Percentiles rank a stretch among this genome's conserved stretches.
Conservation (phyloP, 35 echinoderm and acorn worm genomes). For the Eucidaris tribuloides region DNA sequence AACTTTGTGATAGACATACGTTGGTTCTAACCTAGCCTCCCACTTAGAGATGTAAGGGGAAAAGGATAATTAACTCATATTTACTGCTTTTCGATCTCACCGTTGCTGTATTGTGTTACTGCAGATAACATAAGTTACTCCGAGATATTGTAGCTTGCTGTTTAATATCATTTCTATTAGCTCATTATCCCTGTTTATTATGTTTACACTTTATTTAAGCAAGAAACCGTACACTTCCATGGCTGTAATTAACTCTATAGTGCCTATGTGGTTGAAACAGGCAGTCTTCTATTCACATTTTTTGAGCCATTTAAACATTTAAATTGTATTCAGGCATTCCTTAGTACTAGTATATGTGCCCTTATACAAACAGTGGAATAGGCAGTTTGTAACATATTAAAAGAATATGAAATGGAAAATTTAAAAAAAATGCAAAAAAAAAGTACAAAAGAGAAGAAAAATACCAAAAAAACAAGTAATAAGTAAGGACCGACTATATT, state of each 20-base stretch:
- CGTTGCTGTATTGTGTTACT: too few relatives aligned
- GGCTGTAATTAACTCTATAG: conserved; percentile 31
- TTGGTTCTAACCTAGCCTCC: too few relatives aligned
- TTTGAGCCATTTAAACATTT: conserved; percentile 39
- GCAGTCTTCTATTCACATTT: conserved; percentile 26
- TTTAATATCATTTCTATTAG: too few relatives aligned
- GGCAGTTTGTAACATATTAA: conserved; percentile 31
- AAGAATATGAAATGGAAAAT: conserved; percentile 3
- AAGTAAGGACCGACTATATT: conserved; percentile 22
- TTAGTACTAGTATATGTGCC: conserved; percentile 30
- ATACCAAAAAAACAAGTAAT: background rate
- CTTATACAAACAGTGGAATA: conserved; percentile 30
- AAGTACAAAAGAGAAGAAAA: background rate
- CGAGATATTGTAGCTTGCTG: too few relatives aligned
- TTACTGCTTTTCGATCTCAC: too few relatives aligned
- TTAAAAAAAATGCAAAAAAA: background rate
- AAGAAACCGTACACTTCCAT: conserved; percentile 23
- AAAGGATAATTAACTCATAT: too few relatives aligned
- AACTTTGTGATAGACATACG: too few relatives aligned
- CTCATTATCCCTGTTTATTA: too few relatives aligned
- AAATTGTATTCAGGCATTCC: conserved; percentile 38
- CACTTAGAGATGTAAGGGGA: too few relatives aligned
- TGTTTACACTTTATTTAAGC: too few relatives aligned
- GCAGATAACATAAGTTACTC: too few relatives aligned
- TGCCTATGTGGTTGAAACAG: conserved; percentile 3